Base-by-base conservation (phyloP, 2,888 invertebrate genomes). In the Acrobasis repandana region DNA sequence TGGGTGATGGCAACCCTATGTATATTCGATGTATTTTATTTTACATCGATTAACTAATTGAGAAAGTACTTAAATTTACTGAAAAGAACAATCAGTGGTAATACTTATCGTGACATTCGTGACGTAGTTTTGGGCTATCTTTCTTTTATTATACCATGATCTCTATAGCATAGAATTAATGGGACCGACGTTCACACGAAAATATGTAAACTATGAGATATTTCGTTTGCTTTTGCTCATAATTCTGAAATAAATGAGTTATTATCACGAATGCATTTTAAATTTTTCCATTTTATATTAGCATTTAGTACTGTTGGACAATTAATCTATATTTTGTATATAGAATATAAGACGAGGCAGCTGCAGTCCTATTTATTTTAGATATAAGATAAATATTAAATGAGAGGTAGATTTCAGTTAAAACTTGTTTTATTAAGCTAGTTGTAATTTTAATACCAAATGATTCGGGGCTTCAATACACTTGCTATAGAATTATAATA, bases 191-290 rank as follows among this genome's bases (percentile, higher is more conserved):
- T 48, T 48, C 5, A 49, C 43, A 11, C n/a, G 6, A 14, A 20
- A 49, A 50, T 9, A 36, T 18, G 16, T 36, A 38, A 18, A 38
- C 28, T 2, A 5, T 28, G 28, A 28, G 6, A 28, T 28, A 18
- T 38, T 14, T 18, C 52, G 9, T 43, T 36, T 36, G 10, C 36
- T 36, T 36, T 36, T 52, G 52, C 52, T 52, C 52, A 36, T 38
- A 38, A 43, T 54, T 54, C 38, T 10, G 54, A 54, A 54, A 54
- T 54, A 54, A 54, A 54, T 36, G 38, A 38, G 38, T 54, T 20
- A 38, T 18, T 38, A 20, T 10, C 20, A 54, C 18, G 43, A 18
- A 38, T 38, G 54, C 54, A 54, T 54, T 54, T 54, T 54, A 54
- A 34, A 54, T 54, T 20, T 54, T 54, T 43, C 54, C 38, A 43